phyloP scores from a whole-genome alignment of 1,140 invertebrate genomes.

The Heliconius melpomene region DNA sequence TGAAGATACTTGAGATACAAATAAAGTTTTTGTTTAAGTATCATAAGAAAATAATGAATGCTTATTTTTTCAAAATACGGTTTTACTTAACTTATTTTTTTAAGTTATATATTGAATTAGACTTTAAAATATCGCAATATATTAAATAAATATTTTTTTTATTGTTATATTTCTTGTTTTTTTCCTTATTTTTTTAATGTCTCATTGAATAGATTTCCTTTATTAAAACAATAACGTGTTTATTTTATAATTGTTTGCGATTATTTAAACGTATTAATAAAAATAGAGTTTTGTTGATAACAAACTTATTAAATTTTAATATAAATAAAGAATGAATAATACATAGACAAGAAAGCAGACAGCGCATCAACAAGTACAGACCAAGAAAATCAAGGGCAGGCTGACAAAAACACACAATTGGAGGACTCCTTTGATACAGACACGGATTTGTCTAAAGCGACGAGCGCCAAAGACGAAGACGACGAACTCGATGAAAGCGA shows the following conservation, averaged over 20 bases:
- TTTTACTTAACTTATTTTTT: background rate
- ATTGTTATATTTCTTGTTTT: no score
- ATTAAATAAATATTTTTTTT: no score
- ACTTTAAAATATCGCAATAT: no score
- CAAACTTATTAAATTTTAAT: no score
- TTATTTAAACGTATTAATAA: no score
- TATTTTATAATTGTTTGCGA: no score
- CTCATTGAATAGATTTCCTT: no score
- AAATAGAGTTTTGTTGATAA: no score
- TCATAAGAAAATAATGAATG: background rate
- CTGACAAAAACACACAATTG: conserved; percentile 45
- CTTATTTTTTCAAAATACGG: background rate
- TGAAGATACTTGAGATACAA: background rate
- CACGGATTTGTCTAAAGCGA: conserved; percentile 49
- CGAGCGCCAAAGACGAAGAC: conserved; percentile 64
- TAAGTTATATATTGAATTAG: no score
- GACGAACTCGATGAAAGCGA: conserved; percentile 70
- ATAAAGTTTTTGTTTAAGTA: background rate
- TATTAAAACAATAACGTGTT: no score
- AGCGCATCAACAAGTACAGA: conserved; percentile 55
- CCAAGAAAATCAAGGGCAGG: conserved; percentile 41
- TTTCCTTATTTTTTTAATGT: no score
- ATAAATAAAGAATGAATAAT: background rate
- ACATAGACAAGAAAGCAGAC: conserved; percentile 68
- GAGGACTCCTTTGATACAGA: conserved; percentile 54